Percentiles rank a stretch among this genome's conserved stretches.
Evolutionary conservation across 23 tunicate species (phyloP).

Genomic region (Halocynthia roretzi): DNA sequence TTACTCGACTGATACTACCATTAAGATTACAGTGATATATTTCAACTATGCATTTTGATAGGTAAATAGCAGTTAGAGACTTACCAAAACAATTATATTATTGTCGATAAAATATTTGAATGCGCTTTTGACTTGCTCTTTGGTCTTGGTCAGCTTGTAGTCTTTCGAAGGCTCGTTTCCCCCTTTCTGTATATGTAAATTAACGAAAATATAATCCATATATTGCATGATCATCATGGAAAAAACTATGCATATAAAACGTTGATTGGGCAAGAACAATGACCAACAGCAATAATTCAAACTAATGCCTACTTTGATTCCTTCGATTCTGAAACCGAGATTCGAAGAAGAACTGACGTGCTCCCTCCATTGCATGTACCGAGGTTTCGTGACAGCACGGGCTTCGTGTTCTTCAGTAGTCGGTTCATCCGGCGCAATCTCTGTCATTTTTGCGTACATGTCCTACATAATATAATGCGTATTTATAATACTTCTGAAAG

Average conservation of each 20-base stretch:
- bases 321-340: constrained; percentile 94
- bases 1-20: too few relatives aligned
- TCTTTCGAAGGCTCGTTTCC: constrained; percentile 84
- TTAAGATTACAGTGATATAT: too few relatives aligned
- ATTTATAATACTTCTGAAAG: too few relatives aligned
- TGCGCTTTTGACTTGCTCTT: constrained; percentile 63
- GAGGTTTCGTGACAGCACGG: constrained; percentile 84
- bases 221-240: not conserved
- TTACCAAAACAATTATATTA: constrained; percentile 69
- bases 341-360: constrained; percentile 84
- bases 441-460: constrained; percentile 87
- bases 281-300: not conserved
- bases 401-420: constrained; percentile 64
- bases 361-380: constrained; percentile 97
- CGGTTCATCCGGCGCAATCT: constrained; percentile 80
- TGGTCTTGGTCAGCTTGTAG: constrained; percentile 84
- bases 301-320: constrained; percentile 62
- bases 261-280: not conserved
- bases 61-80: constrained; percentile 4
- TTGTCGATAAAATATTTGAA: constrained; percentile 73
- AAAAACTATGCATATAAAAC: not conserved
- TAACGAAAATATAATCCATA: not conserved
- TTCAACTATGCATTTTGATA: too few relatives aligned
- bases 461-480: constrained; percentile 29
- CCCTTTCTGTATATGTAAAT: constrained; percentile 42